Evolutionary conservation across 2,888 invertebrate genomes (phyloP).

Genomic region (Leptogaster cylindrica): DNA sequence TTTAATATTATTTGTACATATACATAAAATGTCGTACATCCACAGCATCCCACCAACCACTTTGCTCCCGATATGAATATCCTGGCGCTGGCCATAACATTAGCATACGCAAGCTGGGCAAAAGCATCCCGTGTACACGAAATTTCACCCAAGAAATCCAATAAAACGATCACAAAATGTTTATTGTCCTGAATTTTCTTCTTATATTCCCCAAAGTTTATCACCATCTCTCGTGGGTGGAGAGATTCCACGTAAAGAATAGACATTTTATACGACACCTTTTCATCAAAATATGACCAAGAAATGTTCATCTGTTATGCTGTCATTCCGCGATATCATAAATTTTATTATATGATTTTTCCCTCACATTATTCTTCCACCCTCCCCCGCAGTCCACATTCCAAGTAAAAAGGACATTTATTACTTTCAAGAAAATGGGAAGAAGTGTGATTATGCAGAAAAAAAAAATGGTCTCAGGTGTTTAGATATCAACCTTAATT

Average conservation of each 20-base stretch:
- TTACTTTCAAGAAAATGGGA: neutral
- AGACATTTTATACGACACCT: conserved; percentile 2
- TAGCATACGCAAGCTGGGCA: neutral
- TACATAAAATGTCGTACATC: too few relatives aligned
- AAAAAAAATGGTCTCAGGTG: conserved; percentile 19
- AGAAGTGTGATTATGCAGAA: conserved; percentile 5
- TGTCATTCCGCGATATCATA: conserved; percentile 1
- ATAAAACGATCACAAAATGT: neutral
- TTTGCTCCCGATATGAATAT: too few relatives aligned
- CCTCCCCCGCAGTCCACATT: neutral
- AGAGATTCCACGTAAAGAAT: neutral
- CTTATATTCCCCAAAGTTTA: neutral
- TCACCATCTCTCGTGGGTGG: neutral
- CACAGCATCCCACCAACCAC: too few relatives aligned
- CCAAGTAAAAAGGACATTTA: neutral
- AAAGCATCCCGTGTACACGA: neutral
- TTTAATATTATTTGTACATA: too few relatives aligned
- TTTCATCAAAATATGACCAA: neutral
- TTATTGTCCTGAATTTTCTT: neutral
- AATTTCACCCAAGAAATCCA: neutral
- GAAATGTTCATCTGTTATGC: conserved; percentile 9
- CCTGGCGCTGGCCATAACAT: too few relatives aligned
- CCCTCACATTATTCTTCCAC: neutral
- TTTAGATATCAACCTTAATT: conserved; percentile 18
- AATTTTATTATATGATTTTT: conserved; percentile 9